Evolutionary conservation across 2,113 vertebrate species (phyloP).

Genomic region (Halcyon senegalensis): DNA sequence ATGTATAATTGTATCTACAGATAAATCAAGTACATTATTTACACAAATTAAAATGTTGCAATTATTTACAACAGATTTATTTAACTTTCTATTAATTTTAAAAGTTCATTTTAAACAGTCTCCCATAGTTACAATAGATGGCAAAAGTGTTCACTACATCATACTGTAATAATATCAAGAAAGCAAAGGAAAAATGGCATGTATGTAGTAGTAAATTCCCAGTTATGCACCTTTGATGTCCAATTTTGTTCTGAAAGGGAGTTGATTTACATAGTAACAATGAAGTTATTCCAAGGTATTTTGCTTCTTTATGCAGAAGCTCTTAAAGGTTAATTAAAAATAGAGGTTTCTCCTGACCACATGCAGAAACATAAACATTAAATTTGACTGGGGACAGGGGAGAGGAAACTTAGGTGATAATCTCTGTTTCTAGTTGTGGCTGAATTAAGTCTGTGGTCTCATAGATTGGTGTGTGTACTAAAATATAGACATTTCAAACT

Average conservation of each 20-base stretch:
- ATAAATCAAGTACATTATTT: neutral
- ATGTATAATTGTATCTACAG: neutral
- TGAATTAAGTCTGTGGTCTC: neutral
- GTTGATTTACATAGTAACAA: neutral
- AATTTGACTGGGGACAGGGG: accelerated
- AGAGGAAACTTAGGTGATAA: neutral
- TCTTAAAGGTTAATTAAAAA: neutral
- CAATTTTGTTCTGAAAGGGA: neutral
- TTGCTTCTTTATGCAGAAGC: neutral
- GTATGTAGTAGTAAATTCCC: neutral
- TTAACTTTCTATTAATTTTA: neutral
- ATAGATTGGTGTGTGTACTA: neutral
- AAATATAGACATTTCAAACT: neutral
- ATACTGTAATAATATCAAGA: neutral
- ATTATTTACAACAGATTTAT: slow-evolving; percentile 2
- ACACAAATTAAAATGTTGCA: neutral
- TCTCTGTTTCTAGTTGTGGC: neutral
- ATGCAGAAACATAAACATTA: neutral
- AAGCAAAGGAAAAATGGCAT: neutral
- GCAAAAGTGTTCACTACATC: neutral
- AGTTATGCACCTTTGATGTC: neutral
- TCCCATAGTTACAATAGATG: neutral
- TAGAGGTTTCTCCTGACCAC: neutral
- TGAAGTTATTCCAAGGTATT: neutral
- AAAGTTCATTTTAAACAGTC: neutral